These are phyloP conservation scores for Drosophila eohydei DNA, from an alignment of 2,888 invertebrate species.

Conservation along the genomic window DNA sequence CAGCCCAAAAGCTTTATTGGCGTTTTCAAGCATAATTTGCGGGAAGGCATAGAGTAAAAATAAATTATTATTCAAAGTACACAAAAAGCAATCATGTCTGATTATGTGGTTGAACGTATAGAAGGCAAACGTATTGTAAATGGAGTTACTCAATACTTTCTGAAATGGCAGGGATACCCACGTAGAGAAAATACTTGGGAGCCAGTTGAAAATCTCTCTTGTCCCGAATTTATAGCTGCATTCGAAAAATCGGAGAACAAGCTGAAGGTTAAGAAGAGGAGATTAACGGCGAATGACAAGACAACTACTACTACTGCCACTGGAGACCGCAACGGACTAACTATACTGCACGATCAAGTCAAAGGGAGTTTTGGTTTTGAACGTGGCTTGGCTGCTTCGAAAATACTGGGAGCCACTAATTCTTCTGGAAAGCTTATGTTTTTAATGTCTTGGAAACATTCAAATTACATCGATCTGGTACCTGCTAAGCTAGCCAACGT, in stretches of 20 bases:
- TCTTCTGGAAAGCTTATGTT: conserved; percentile 96
- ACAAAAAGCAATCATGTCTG: conserved; percentile 85
- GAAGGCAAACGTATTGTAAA: conserved; percentile 91
- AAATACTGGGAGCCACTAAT: conserved; percentile 95
- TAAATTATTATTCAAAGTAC: neutral
- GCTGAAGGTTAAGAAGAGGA: conserved; percentile 79
- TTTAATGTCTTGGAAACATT: conserved; percentile 96
- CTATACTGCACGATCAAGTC: neutral
- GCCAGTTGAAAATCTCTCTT: conserved; percentile 95
- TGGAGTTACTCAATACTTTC: conserved; percentile 89
- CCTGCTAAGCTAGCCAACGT: conserved; percentile 93
- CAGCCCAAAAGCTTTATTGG: neutral
- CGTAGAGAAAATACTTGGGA: conserved; percentile 98
- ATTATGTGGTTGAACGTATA: conserved; percentile 95
- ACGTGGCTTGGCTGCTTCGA: conserved; percentile 91
- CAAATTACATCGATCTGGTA: conserved; percentile 94
- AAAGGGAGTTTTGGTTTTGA: conserved; percentile 88
- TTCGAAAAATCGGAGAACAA: conserved; percentile 92
- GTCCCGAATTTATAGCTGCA: conserved; percentile 93
- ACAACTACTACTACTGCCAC: neutral
- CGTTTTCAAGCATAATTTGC: neutral
- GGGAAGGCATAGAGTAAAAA: neutral
- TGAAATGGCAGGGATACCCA: conserved; percentile 93
- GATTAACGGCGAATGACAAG: conserved; percentile 72
- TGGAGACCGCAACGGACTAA: conserved; percentile 29